Conservation (phyloP, 1,140 invertebrate species). For the Drosophila funebris region DNA sequence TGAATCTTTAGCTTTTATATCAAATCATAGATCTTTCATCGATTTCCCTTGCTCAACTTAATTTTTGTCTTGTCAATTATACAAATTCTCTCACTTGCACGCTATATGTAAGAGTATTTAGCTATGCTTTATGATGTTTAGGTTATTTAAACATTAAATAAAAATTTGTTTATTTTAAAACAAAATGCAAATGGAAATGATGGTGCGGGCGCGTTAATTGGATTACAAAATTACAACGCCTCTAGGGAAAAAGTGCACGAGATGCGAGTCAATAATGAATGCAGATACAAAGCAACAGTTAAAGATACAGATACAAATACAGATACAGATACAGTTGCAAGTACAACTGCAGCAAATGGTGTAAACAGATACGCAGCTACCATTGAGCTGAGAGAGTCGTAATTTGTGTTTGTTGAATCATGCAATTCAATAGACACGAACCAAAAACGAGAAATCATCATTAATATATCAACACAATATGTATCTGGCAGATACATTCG, state of each 20-base stretch:
- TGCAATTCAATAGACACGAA: slow-evolving; percentile 80
- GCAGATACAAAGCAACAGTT: slow-evolving; percentile 8
- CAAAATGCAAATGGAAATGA: slow-evolving; percentile 43
- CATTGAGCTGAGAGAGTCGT: slow-evolving; percentile 2
- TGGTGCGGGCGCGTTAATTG: slow-evolving; percentile 75
- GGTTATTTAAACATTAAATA: neutral
- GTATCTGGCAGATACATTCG: slow-evolving; percentile 47
- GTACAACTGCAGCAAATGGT: slow-evolving; percentile 1
- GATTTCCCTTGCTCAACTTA: neutral
- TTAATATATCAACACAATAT: slow-evolving; percentile 78
- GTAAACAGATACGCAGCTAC: slow-evolving; percentile 50
- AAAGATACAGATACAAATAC: slow-evolving; percentile 25
- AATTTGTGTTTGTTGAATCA: slow-evolving; percentile 70
- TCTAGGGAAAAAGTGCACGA: slow-evolving; percentile 17
- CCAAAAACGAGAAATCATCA: slow-evolving; percentile 78
- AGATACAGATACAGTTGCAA: slow-evolving; percentile 9
- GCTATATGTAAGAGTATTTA: slow-evolving; percentile 65
- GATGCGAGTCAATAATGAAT: slow-evolving; percentile 44
- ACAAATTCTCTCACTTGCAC: slow-evolving; percentile 55
- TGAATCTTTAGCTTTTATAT: neutral
- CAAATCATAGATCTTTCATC: neutral
- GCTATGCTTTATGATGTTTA: neutral
- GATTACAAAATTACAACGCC: slow-evolving; percentile 77
- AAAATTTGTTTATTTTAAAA: slow-evolving; percentile 14
- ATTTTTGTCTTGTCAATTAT: too few species aligned